These are phyloP conservation scores for Sebastes iracundus DNA, from an alignment of 2,797 vertebrate genomes.

Conservation along the genomic window DNA sequence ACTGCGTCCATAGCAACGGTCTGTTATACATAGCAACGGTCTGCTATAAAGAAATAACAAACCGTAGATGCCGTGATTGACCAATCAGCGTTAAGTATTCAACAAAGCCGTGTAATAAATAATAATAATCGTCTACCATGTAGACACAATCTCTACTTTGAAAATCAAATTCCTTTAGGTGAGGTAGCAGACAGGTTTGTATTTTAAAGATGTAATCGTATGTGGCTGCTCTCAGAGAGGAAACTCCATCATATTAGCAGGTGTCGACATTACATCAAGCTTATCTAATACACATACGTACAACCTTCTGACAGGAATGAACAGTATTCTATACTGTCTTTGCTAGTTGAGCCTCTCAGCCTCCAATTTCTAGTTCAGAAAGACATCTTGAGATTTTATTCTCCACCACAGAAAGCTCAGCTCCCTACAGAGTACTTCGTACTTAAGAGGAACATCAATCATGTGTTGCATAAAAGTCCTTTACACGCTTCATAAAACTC, in stretches of 20 bases:
- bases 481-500: conserved; percentile 9
- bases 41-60: too few species aligned
- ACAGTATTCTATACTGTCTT: neutral
- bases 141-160: neutral
- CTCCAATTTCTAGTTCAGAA: neutral
- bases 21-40: too few species aligned
- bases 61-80: too few species aligned
- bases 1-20: too few species aligned
- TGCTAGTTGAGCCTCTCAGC: neutral
- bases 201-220: neutral
- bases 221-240: neutral
- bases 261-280: neutral
- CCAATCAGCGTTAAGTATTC: too few species aligned
- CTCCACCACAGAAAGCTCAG: neutral
- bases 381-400: neutral
- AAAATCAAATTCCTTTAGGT: neutral
- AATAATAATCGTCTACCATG: neutral
- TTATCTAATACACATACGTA: neutral
- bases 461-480: conserved; percentile 3
- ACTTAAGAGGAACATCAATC: conserved; percentile 21
- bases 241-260: neutral
- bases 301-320: neutral
- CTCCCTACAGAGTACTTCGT: neutral
- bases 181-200: neutral
- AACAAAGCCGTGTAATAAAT: too few species aligned